phyloP scores from a whole-genome alignment of 2,888 invertebrate species.

The Dasysyrphus albostriatus region DNA sequence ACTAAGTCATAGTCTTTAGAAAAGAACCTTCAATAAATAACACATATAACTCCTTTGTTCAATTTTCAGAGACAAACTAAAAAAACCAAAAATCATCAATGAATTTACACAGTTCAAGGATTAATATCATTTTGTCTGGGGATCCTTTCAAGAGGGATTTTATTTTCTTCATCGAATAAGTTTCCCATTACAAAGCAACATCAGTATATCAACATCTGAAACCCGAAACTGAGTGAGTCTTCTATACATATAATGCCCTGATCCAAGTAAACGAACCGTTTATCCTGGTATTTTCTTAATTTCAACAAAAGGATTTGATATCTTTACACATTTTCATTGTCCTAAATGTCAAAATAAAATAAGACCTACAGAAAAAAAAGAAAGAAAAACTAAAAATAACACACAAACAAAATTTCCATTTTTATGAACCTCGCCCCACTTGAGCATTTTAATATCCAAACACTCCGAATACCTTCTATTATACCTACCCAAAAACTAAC shows the following conservation, averaged over 20 bases:
- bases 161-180: constrained; percentile 5
- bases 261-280: constrained; percentile 36
- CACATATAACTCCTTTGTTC: not conserved
- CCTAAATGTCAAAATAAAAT: constrained; percentile 18
- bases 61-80: not conserved
- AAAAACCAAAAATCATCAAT: constrained; percentile 17
- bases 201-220: not conserved
- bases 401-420: constrained; percentile 27
- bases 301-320: constrained; percentile 60
- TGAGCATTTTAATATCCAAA: constrained; percentile 37
- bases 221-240: not conserved
- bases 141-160: constrained; percentile 13
- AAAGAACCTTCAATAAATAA: not conserved
- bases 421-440: constrained; percentile 39
- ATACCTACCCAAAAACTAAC: constrained; percentile 48
- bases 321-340: constrained; percentile 60
- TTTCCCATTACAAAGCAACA: constrained; percentile 18
- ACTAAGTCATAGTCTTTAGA: not conserved
- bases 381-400: not conserved
- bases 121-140: constrained; percentile 25
- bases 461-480: constrained; percentile 3
- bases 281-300: constrained; percentile 52
- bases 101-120: constrained; percentile 12
- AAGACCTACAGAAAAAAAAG: not conserved
- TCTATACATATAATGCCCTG: not conserved